Base-by-base conservation (phyloP, 2,113 vertebrate species). In the Peromyscus polionotus region DNA sequence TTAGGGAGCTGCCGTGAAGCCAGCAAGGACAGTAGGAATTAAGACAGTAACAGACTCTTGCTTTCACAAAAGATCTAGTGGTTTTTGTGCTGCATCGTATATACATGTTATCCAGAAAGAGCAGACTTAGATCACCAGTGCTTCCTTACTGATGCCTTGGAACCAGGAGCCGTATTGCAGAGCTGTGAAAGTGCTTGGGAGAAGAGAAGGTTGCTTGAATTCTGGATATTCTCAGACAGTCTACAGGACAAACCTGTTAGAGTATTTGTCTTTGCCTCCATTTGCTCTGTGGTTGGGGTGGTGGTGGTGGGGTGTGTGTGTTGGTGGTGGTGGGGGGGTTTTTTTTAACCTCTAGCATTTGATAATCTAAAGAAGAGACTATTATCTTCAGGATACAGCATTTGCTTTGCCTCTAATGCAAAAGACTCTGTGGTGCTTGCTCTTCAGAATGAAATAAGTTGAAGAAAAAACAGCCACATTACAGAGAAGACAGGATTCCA, bases 1-100 rank as follows among this genome's bases (percentile, higher is more conserved):
- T 99, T 97, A 97, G 99, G 99, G 99, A 99, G 98, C 98, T 99
- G 98, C 99, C 98, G 98, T 98, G 98, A 99, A 99, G 98, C 98
- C 95, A 95, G 98, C 98, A 98, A 97, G 98, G 98, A 98, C 97
- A 99, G 98, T 98, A 98, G 98, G 98, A 98, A 98, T 98, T 98
- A 98, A 98, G 98, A 97, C 98, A 98, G 96, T 96, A 96, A 97
- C 97, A 97, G 97, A 97, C 97, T 95, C 98, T 98, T 96, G 98
- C 98, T 98, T 98, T 98, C 98, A 98, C 98, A 98, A 98, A 98
- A 98, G 98, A 98, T 36, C 45, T 70, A 92, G 95, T 96, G 94
- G 54, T 95, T 98, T 98, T 98, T 96, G 93, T 73, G 70, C 95
- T 95, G 68, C 84, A 68, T 97, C 96, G 73, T 97, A 96, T 97